Evolutionary conservation across 2,888 invertebrate genomes (phyloP).

Genomic region (Thera britannica): DNA sequence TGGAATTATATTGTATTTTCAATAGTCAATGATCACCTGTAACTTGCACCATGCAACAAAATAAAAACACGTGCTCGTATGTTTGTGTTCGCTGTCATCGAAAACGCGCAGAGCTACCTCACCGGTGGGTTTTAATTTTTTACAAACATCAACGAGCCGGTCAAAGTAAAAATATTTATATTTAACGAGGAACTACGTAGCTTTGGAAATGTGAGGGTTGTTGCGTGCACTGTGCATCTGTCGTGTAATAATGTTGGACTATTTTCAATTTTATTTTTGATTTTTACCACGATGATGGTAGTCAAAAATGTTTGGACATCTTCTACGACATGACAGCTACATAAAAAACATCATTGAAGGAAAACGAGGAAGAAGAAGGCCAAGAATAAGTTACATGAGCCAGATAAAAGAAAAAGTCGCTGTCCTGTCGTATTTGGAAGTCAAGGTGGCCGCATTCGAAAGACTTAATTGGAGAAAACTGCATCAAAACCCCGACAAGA

Average conservation of each 20-base stretch:
- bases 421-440: too few species aligned
- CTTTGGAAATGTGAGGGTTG: constrained; percentile 23
- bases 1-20: too few species aligned
- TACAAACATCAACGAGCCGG: constrained; percentile 52
- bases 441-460: too few species aligned
- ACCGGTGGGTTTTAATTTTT: constrained; percentile 53
- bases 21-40: background rate
- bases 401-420: too few species aligned
- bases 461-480: too few species aligned
- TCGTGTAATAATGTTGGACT: constrained; percentile 14
- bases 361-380: too few species aligned
- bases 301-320: too few species aligned
- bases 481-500: too few species aligned
- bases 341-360: too few species aligned
- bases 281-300: background rate
- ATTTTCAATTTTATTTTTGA: constrained; percentile 9
- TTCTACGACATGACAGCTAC: too few species aligned
- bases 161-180: constrained; percentile 62
- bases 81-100: constrained; percentile 69
- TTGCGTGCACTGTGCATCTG: background rate
- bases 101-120: constrained; percentile 57
- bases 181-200: constrained; percentile 47
- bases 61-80: constrained; percentile 42
- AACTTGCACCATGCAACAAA: constrained; percentile 30
- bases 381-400: too few species aligned